These are phyloP conservation scores for Callosobruchus maculatus DNA, from an alignment of 2,888 invertebrate genomes.

Conservation along the genomic window DNA sequence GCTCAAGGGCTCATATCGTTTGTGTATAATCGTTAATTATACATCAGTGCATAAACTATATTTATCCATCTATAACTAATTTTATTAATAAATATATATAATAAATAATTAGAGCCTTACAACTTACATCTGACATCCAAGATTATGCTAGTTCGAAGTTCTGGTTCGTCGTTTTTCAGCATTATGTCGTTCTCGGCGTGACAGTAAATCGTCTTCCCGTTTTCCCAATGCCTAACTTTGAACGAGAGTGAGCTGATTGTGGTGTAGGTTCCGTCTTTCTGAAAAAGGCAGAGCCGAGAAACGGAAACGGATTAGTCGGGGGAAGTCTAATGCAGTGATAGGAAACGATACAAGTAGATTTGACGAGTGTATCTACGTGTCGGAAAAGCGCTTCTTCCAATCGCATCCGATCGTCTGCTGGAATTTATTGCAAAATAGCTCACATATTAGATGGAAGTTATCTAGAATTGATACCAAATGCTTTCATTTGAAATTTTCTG, in stretches of 20 bases:
- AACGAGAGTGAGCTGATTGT: constrained; percentile 77
- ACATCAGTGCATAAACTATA: too few relatives aligned
- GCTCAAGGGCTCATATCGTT: too few relatives aligned
- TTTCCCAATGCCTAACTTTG: constrained; percentile 77
- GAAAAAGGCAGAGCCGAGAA: constrained; percentile 28
- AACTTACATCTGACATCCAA: constrained; percentile 86
- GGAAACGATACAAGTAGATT: not conserved
- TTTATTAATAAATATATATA: too few relatives aligned
- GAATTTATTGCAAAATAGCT: too few relatives aligned
- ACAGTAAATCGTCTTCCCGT: constrained; percentile 74
- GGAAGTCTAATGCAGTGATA: not conserved
- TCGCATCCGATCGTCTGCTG: too few relatives aligned
- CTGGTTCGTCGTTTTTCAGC: constrained; percentile 66
- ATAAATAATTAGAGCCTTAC: too few relatives aligned
- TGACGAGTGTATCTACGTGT: not conserved
- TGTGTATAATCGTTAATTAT: too few relatives aligned
- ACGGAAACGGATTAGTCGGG: not conserved
- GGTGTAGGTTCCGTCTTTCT: constrained; percentile 77
- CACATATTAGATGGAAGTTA: too few relatives aligned
- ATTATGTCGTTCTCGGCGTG: constrained; percentile 80
- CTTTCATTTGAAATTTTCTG: too few relatives aligned
- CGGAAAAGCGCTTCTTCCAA: not conserved
- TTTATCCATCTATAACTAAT: too few relatives aligned
- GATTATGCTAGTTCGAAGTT: constrained; percentile 66
- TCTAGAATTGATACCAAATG: too few relatives aligned